Evolutionary conservation across 2,113 vertebrate species (phyloP), one percentile per base, ranked within the genome.

Genomic region (Centrocercus urophasianus): DNA sequence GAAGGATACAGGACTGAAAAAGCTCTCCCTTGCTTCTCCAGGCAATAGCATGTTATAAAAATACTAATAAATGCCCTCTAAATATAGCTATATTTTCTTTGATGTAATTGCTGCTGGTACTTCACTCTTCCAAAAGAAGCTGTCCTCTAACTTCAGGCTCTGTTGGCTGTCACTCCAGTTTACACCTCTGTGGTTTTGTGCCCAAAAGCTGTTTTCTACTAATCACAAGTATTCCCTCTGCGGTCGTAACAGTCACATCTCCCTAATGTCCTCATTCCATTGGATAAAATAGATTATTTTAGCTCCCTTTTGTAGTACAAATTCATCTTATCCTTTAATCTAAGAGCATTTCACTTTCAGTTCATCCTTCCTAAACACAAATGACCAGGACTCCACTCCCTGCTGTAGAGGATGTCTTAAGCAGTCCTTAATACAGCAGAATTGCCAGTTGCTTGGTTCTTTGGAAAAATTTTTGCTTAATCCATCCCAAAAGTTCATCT

Each of bases 1-100:
- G 50, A 74, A 65, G 40, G 40, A 81, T 40, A 38, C 0, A 0
- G 16, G 20, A 45, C 30, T 1, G 7, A 34, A 32, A 38, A 56
- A 19, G 57, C 17, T 11, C 5, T 42, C 24, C 25, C 48, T 57
- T 89, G 28, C 65, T 80, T 83, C 50, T 88, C 63, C 54, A 42
- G 40, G 36, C 76, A 83, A 66, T 13, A 28, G 5, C 43, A 25
- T 36, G 8, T 48, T 73, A 25, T 12, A 38, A 28, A 65, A 70
- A 2, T 28, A 45, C 24, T 72, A 28, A 61, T 28, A 36, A 89
- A 70, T 0, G 3, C 6, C 36, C 13, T 57, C 27, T 66, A 73
- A 85, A 76, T 42, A 15, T 7, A 56, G 22, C 6, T 61, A 28
- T 54, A 54, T 28, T 34, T 86, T 74, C 6, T 1, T 17, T 48